phyloP scores from a whole-genome alignment of 1,140 invertebrate species.

The Batillaria attramentaria region DNA sequence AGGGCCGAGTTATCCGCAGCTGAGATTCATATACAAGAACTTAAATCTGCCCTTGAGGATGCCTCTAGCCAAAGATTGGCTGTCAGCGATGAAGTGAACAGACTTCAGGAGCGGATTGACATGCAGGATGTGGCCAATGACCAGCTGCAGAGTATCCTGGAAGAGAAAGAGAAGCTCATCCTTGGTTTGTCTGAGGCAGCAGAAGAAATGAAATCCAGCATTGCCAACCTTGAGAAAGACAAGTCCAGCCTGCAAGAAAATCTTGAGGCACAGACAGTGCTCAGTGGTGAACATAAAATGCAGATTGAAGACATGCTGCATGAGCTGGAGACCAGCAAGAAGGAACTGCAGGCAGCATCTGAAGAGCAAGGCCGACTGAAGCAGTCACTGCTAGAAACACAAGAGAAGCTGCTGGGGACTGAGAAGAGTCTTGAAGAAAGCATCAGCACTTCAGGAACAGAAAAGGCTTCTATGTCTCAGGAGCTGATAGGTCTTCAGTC shows the following conservation, averaged over 20 bases:
- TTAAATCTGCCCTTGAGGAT: slow-evolving; percentile 12
- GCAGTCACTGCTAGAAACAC: neutral
- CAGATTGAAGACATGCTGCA: slow-evolving; percentile 23
- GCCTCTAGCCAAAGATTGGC: neutral
- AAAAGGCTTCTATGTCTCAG: slow-evolving; percentile 3
- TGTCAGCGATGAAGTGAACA: slow-evolving; percentile 26
- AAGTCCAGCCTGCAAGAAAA: slow-evolving; percentile 21
- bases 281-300: slow-evolving; percentile 2
- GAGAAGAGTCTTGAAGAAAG: neutral
- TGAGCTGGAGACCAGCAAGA: slow-evolving; percentile 3
- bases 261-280: neutral
- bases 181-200: neutral
- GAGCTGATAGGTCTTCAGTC: neutral
- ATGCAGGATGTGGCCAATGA: slow-evolving; percentile 15
- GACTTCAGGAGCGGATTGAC: slow-evolving; percentile 15
- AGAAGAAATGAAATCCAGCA: slow-evolving; percentile 19
- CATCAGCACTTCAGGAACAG: neutral
- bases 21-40: neutral
- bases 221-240: neutral
- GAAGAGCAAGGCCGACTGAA: neutral
- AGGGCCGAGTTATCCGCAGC: neutral
- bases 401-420: neutral
- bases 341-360: neutral
- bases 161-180: slow-evolving; percentile 14
- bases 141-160: slow-evolving; percentile 1